Evolutionary conservation across 2,113 vertebrate species (phyloP).

Genomic region (Scomber japonicus): DNA sequence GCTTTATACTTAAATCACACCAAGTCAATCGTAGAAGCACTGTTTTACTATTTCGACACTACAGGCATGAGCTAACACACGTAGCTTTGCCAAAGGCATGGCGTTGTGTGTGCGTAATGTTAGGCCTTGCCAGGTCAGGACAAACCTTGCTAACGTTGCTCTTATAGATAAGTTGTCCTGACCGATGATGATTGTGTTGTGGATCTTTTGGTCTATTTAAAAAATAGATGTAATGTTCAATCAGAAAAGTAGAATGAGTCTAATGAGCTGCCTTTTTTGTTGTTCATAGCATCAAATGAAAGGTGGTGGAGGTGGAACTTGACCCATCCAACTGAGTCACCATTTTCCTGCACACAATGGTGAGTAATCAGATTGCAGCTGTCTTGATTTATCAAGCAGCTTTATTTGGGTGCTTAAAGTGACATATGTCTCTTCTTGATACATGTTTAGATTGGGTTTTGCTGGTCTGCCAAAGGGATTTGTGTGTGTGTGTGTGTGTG

Average conservation of each 20-base stretch:
- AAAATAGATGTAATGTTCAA: background rate
- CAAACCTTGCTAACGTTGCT: constrained; percentile 42
- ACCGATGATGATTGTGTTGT: fast-evolving
- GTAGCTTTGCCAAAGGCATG: constrained; percentile 59
- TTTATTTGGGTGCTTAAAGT: constrained; percentile 41
- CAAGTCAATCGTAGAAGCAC: fast-evolving
- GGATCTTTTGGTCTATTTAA: fast-evolving
- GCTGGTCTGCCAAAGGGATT: background rate
- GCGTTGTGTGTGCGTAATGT: constrained; percentile 39
- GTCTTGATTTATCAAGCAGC: constrained; percentile 57
- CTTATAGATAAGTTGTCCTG: background rate
- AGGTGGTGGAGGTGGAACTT: constrained; percentile 76
- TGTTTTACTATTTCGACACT: background rate
- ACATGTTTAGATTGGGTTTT: background rate
- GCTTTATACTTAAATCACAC: fast-evolving
- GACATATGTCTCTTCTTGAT: background rate
- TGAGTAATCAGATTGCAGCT: constrained; percentile 79
- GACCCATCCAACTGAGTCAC: constrained; percentile 79
- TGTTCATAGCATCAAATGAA: constrained; percentile 66
- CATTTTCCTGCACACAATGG: constrained; percentile 79
- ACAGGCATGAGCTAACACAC: background rate
- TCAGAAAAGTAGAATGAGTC: background rate
- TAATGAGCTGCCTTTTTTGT: background rate
- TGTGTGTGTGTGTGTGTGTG: too few relatives aligned
- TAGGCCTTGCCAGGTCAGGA: constrained; percentile 70